Percentiles rank a stretch among this genome's conserved stretches.
Evolutionary conservation across 2,797 vertebrate genomes (phyloP).

Genomic region (Hoplostethus mediterraneus): DNA sequence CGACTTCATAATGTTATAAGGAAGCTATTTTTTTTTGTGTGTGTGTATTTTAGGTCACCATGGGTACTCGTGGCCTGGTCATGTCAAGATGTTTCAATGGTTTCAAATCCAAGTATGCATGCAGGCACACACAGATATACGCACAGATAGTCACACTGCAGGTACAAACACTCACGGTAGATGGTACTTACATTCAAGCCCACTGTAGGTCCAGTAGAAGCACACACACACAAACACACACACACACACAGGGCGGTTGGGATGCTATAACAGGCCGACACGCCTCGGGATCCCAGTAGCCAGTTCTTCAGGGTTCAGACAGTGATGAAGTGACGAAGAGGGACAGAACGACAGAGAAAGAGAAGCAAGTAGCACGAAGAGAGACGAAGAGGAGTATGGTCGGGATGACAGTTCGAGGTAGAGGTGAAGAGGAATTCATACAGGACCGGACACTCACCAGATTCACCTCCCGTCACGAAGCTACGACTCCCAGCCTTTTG

Average conservation of each 20-base stretch:
- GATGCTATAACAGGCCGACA: conserved; percentile 31
- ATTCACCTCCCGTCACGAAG: conserved; percentile 53
- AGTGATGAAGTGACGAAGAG: conserved; percentile 9
- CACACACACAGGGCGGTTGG: conserved; percentile 46
- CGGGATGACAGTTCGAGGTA: no score
- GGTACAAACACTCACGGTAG: conserved; percentile 53
- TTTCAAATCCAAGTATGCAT: conserved; percentile 52
- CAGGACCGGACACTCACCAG: conserved; percentile 36
- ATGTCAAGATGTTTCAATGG: conserved; percentile 1
- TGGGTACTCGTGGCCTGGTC: conserved; percentile 59
- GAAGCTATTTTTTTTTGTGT: conserved; percentile 43
- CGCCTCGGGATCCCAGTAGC: conserved; percentile 54
- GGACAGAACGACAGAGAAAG: not conserved
- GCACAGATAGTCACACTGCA: conserved; percentile 27
- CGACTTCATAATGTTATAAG: conserved; percentile 54
- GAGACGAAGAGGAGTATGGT: conserved; percentile 9
- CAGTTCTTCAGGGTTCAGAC: conserved; percentile 54
- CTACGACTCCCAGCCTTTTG: conserved; percentile 55
- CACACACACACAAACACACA: not conserved
- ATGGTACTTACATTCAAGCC: no score
- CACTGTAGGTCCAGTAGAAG: conserved; percentile 63
- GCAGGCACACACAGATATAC: conserved; percentile 54
- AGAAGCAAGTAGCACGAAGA: not conserved
- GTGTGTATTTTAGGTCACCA: conserved; percentile 38
- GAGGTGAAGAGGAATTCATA: not conserved